Evolutionary conservation across 2,888 invertebrate genomes (phyloP).

Genomic region (Drosophila cognata): DNA sequence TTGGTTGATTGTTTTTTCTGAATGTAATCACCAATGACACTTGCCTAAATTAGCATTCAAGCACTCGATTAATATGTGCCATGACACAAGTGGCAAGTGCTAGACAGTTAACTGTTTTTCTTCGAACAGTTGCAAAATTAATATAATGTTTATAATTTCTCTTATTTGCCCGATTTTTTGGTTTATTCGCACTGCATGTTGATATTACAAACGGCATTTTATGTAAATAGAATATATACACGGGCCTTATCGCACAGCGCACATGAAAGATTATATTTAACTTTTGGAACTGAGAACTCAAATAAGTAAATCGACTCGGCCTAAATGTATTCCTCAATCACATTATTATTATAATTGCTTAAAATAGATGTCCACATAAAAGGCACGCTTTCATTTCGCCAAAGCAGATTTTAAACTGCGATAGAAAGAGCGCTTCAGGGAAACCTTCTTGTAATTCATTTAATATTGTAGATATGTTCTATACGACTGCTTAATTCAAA

Average conservation of each 20-base stretch:
- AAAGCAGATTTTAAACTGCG: background rate
- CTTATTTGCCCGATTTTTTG: background rate
- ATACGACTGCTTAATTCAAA: background rate
- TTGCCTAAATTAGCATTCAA: constrained; percentile 5
- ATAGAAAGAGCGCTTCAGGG: background rate
- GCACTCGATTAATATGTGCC: constrained; percentile 1
- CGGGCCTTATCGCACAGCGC: background rate
- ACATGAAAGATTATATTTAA: background rate
- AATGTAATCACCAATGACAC: constrained; percentile 2
- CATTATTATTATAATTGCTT: background rate
- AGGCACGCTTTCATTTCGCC: background rate
- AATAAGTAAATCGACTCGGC: background rate
- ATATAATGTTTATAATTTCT: background rate
- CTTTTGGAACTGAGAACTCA: background rate
- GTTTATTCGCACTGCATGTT: constrained; percentile 6
- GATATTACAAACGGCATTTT: background rate
- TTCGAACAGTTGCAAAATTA: background rate
- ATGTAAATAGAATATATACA: background rate
- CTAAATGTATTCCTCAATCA: background rate
- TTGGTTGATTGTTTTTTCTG: background rate
- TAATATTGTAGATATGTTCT: constrained; percentile 1
- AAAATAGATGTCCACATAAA: background rate
- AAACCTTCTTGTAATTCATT: background rate
- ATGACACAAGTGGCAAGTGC: background rate
- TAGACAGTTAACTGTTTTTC: background rate